Evolutionary conservation across 2,113 vertebrate genomes (phyloP).

Genomic region (Marcusenius ussheri): DNA sequence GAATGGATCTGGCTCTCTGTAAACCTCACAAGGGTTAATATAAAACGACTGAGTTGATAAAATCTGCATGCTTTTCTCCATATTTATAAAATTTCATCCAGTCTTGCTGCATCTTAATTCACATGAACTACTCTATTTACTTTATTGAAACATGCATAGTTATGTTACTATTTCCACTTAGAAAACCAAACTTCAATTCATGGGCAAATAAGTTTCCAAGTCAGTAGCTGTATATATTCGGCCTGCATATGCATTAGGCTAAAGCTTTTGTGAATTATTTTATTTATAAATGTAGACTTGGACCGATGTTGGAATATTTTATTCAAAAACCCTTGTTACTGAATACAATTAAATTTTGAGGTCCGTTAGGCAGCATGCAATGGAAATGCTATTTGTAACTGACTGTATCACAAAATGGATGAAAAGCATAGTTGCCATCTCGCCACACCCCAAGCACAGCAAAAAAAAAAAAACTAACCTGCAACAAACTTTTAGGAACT

Average conservation of each 20-base stretch:
- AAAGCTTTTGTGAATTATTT: background rate
- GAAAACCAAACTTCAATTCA: background rate
- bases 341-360: background rate
- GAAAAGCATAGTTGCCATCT: background rate
- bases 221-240: background rate
- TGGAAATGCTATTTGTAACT: background rate
- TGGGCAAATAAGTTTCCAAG: background rate
- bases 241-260: background rate
- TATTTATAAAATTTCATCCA: background rate
- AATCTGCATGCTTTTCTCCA: background rate
- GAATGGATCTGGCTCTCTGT: background rate
- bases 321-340: background rate
- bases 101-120: background rate
- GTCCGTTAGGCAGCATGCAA: background rate
- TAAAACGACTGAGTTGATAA: background rate
- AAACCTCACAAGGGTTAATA: background rate
- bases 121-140: background rate
- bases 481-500: conserved; percentile 8
- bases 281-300: conserved; percentile 8
- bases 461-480: background rate
- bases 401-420: background rate
- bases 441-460: background rate
- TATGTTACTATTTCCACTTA: background rate
- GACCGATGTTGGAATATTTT: background rate
- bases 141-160: background rate